Evolutionary conservation across 2,113 vertebrate genomes (phyloP).

Genomic region (Gnathonemus longibarbis): DNA sequence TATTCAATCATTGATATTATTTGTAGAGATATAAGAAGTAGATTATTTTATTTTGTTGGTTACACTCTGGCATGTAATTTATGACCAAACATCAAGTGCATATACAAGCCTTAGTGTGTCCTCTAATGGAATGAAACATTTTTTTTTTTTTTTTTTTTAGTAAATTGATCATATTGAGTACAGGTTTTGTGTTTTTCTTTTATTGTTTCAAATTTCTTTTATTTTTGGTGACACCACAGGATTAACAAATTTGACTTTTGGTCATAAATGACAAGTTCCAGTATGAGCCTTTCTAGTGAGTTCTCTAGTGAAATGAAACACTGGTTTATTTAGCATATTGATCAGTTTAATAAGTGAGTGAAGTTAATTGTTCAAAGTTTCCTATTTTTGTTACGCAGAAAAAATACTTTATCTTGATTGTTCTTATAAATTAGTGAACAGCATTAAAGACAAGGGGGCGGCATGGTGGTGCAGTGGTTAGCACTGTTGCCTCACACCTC

Average conservation of each 20-base stretch:
- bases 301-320: neutral
- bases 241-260: neutral
- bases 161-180: neutral
- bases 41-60: neutral
- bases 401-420: neutral
- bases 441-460: neutral
- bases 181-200: neutral
- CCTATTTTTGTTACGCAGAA: neutral
- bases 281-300: neutral
- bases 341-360: neutral
- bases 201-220: neutral
- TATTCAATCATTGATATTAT: neutral
- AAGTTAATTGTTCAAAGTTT: neutral
- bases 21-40: neutral
- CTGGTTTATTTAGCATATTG: neutral
- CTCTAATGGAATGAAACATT: neutral
- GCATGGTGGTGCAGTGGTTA: no score
- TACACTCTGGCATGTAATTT: neutral
- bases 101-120: neutral
- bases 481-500: no score
- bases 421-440: neutral
- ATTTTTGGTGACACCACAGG: neutral
- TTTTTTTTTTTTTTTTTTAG: neutral
- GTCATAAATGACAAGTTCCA: neutral
- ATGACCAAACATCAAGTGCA: neutral